These are phyloP conservation scores for Oncorhynchus gorbuscha DNA, from an alignment of 2,113 vertebrate genomes.

Conservation along the genomic window DNA sequence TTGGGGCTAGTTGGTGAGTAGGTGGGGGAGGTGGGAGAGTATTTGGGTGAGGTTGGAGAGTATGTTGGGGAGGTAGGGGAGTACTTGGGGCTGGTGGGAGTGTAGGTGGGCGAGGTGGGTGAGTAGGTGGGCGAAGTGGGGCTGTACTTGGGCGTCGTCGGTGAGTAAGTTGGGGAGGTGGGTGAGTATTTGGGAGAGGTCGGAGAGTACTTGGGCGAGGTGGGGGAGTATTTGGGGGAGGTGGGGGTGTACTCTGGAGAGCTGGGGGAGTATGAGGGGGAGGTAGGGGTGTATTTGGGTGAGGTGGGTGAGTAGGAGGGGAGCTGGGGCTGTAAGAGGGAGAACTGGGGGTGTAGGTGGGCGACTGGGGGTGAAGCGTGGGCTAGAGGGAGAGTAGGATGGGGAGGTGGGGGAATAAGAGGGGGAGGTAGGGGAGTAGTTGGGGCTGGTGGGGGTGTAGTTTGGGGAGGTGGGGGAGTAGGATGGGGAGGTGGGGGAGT, in stretches of 20 bases:
- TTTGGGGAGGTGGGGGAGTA: constrained; percentile 82
- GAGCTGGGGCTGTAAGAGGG: constrained; percentile 87
- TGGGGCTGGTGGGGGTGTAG: constrained; percentile 81
- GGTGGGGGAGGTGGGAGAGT: constrained; percentile 85
- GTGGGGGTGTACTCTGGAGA: constrained; percentile 87
- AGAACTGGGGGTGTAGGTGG: constrained; percentile 87
- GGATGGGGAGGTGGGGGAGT: constrained; percentile 82
- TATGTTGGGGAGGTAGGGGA: constrained; percentile 84
- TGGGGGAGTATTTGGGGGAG: constrained; percentile 80
- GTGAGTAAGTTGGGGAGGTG: constrained; percentile 86
- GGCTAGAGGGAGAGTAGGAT: constrained; percentile 82
- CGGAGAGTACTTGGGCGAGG: constrained; percentile 84
- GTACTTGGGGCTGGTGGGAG: constrained; percentile 83
- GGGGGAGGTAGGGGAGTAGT: constrained; percentile 83
- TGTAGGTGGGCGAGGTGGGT: constrained; percentile 73
- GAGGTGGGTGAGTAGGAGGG: constrained; percentile 87
- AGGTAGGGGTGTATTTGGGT: constrained; percentile 85
- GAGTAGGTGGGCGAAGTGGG: constrained; percentile 81
- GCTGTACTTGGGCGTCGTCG: constrained; percentile 81
- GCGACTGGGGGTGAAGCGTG: constrained; percentile 80
- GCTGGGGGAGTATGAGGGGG: constrained; percentile 84
- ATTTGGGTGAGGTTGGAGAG: constrained; percentile 85
- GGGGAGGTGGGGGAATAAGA: constrained; percentile 87
- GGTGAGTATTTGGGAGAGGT: constrained; percentile 86
- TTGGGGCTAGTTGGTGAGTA: constrained; percentile 87